A percentile compares a stretch with the other conserved stretches of the same genome.
Conservation (phyloP, 2,113 vertebrate species). For the Ochotona princeps region DNA sequence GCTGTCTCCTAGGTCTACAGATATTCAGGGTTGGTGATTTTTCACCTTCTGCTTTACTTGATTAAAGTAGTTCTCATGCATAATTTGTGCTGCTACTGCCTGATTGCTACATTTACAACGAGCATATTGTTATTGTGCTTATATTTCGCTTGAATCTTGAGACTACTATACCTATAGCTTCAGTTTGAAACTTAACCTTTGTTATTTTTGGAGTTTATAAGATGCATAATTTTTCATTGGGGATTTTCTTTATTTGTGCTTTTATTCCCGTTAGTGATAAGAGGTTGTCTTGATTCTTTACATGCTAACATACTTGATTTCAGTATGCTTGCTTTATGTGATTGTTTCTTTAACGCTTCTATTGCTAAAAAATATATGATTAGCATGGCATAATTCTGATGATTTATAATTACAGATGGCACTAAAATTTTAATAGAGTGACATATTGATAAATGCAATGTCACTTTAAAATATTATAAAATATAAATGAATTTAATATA, state of each 20-base stretch:
- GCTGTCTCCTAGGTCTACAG: constrained; percentile 38
- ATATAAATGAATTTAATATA: too few species aligned
- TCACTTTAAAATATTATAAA: too few species aligned
- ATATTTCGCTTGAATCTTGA: constrained; percentile 57
- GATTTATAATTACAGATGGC: not conserved
- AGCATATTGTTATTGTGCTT: constrained; percentile 49
- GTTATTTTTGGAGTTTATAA: constrained; percentile 53
- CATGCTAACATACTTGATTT: not conserved
- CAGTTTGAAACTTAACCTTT: constrained; percentile 58
- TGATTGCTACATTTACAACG: constrained; percentile 74
- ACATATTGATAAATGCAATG: too few species aligned
- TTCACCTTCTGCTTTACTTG: constrained; percentile 60
- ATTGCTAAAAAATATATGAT: not conserved
- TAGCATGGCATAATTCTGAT: not conserved
- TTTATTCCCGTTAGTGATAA: not conserved
- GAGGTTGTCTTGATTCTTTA: not conserved
- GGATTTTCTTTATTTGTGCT: not conserved
- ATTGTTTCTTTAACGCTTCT: constrained; percentile 4
- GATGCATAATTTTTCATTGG: not conserved
- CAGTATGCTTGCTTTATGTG: not conserved
- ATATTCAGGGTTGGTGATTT: constrained; percentile 51
- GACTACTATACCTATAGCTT: constrained; percentile 17
- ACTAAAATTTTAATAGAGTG: too few species aligned
- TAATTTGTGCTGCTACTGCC: constrained; percentile 56
- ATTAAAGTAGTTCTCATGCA: constrained; percentile 70